Base-by-base conservation (phyloP, 2,113 vertebrate species). In the Ramphastos sulfuratus region DNA sequence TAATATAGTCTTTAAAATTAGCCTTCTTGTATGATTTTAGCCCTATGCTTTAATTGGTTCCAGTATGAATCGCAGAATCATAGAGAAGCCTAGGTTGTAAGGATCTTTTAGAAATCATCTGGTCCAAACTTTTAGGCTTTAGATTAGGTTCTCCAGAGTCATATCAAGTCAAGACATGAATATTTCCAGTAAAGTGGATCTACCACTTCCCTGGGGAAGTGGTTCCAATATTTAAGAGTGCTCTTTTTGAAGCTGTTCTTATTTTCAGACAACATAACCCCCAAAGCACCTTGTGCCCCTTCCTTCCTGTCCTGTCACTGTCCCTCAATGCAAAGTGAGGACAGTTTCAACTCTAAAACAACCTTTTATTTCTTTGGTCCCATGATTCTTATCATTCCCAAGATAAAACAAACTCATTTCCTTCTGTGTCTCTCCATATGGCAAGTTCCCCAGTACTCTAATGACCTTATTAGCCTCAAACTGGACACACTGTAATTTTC, bases 401-500 rank as follows among this genome's bases (percentile, higher is more conserved):
- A 28, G 30, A 15, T 4, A 1, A 1, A 89, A n/a, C 3, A 87
- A 89, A 78, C 1, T 4, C 4, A 61, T 8, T 52, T 72, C 31
- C 8, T 75, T 74, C 33, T 56, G 33, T 9, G 3, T 44, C 82
- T 79, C 21, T 61, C 21, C 4, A 3, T 15, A 20, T 15, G 10
- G 28, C n/a, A 74, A 7, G 21, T 14, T 82, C 37, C 5, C 12
- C 0, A 1, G 12, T 8, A 31, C 12, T 56, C 24, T 33, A 48
- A 60, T 52, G 15, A 65, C 19, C 6, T 59, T 78, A 15, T 11
- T 72, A 8, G 1, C 4, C 14, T 7, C 7, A 61, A 4, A 35
- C 2, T 60, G 18, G 30, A 63, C 11, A 2, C 0, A 0, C 11
- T 75, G 8, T 28, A 69, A 37, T 72, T 78, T 87, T 75, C 10